phyloP scores from a whole-genome alignment of 1,140 invertebrate genomes.

The Rhyacophila brunnea region DNA sequence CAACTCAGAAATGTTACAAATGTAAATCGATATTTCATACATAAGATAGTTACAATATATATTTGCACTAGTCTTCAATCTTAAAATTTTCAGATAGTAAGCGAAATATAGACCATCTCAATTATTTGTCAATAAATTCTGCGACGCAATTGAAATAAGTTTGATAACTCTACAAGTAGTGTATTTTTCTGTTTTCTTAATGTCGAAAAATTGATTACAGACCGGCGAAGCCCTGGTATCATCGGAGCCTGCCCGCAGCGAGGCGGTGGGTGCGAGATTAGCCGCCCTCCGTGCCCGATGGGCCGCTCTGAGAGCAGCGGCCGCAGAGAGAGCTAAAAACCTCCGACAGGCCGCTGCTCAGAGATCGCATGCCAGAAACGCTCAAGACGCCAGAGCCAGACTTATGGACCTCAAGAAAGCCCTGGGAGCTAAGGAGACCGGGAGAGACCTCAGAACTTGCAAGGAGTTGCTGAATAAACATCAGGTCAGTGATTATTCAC shows the following conservation, averaged over 20 bases:
- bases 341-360: slow-evolving; percentile 73
- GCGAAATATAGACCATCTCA: no score
- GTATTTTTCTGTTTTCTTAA: no score
- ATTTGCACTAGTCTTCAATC: no score
- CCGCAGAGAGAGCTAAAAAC: slow-evolving; percentile 18
- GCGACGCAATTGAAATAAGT: no score
- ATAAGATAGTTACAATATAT: no score
- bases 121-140: no score
- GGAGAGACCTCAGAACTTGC: slow-evolving; percentile 82
- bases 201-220: slow-evolving; percentile 34
- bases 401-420: slow-evolving; percentile 75
- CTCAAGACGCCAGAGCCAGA: slow-evolving; percentile 78
- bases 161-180: no score
- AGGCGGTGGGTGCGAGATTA: slow-evolving; percentile 39
- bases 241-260: slow-evolving; percentile 42
- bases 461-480: slow-evolving; percentile 87
- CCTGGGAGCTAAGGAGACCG: slow-evolving; percentile 78
- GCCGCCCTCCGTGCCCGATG: slow-evolving; percentile 39
- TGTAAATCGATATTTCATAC: no score
- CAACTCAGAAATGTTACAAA: slow-evolving; percentile 83
- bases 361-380: slow-evolving; percentile 71
- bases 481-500: no score
- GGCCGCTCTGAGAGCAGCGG: slow-evolving; percentile 42
- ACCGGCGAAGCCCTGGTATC: slow-evolving; percentile 48
- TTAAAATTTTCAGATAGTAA: no score